Conservation (phyloP, 2,113 vertebrate genomes). For the Pluvialis apricaria region DNA sequence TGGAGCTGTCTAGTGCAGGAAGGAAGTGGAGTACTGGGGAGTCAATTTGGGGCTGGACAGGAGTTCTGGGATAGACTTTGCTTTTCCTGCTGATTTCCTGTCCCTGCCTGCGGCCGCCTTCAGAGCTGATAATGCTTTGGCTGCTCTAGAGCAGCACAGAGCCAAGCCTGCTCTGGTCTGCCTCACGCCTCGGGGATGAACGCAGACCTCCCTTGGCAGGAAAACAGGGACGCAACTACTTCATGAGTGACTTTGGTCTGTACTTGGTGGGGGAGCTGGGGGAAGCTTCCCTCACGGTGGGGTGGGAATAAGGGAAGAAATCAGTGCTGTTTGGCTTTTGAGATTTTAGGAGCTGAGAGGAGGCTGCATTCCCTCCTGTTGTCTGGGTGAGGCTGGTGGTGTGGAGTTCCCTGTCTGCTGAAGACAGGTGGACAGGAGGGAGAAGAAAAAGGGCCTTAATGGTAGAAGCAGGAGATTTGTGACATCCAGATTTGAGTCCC, state of each 20-base stretch:
- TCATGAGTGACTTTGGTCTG: background rate
- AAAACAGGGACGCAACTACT: background rate
- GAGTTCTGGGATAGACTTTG: background rate
- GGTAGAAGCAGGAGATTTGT: background rate
- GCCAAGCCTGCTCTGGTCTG: background rate
- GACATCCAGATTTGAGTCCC: background rate
- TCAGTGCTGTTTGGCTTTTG: background rate
- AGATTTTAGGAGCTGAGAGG: background rate
- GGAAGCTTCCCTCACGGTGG: background rate
- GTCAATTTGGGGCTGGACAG: background rate
- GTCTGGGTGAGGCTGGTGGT: background rate
- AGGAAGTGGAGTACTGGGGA: background rate
- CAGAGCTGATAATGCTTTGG: background rate
- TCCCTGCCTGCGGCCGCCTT: background rate
- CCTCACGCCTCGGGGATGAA: background rate
- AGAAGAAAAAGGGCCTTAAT: background rate
- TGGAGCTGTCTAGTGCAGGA: background rate
- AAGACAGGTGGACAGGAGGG: background rate
- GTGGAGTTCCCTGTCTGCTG: background rate
- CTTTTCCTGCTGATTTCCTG: constrained; percentile 38
- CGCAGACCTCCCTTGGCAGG: background rate
- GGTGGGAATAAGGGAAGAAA: background rate
- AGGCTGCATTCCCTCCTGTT: background rate
- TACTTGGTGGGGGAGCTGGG: background rate
- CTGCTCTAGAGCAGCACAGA: background rate